phyloP scores from a whole-genome alignment of 30 jellyfish, hydroid and myxozoan genomes.

The Chrysaora quinquecirrha region DNA sequence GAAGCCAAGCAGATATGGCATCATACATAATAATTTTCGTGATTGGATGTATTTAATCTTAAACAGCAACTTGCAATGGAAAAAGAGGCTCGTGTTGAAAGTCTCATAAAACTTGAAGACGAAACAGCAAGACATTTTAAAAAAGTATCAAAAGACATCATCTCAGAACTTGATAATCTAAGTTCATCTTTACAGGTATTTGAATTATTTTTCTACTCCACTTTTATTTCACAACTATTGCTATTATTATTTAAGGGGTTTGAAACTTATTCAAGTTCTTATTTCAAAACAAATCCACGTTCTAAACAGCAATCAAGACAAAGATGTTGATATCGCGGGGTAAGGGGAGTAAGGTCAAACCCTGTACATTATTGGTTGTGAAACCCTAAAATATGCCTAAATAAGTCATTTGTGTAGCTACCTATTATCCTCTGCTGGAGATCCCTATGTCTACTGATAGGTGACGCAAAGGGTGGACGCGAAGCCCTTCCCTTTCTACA shows the following conservation, averaged over 20 bases:
- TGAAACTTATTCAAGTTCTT: neutral
- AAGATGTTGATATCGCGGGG: neutral
- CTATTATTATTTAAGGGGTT: neutral
- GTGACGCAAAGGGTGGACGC: too few relatives aligned
- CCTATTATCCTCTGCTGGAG: too few relatives aligned
- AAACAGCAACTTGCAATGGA: conserved; percentile 37
- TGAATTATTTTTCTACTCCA: too few relatives aligned
- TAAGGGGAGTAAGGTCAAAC: neutral
- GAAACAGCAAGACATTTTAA: conserved; percentile 64
- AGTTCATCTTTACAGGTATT: conserved; percentile 49
- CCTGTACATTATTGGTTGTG: too few relatives aligned
- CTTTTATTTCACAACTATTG: neutral
- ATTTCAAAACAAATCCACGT: neutral
- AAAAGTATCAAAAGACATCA: conserved; percentile 51
- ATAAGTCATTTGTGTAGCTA: too few relatives aligned
- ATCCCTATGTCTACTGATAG: too few relatives aligned
- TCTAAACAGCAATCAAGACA: too few relatives aligned
- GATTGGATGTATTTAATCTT: neutral
- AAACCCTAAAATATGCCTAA: too few relatives aligned
- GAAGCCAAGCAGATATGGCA: neutral
- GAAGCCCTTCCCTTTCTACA: too few relatives aligned
- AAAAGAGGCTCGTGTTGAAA: conserved; percentile 48
- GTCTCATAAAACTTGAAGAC: conserved; percentile 40
- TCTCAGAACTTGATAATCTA: conserved; percentile 51
- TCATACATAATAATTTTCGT: neutral